Evolutionary conservation across 2,797 vertebrate species (phyloP), one percentile per base, ranked within the genome.

Genomic region (Semaprochilodus insignis): DNA sequence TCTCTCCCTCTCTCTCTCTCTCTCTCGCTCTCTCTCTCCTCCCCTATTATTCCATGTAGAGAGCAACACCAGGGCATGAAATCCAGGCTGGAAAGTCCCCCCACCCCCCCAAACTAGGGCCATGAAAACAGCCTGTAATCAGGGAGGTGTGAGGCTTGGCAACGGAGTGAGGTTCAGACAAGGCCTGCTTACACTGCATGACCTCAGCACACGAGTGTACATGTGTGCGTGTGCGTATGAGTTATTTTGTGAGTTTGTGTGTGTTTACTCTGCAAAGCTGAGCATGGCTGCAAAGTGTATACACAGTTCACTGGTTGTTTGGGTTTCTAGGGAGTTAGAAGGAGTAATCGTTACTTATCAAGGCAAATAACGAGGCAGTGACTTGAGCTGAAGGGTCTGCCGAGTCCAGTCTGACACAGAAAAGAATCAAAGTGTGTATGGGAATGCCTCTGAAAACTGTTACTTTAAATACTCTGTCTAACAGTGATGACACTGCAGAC

Each of bases 111-210:
- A 40, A 78, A 60, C 62, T 17, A n/a, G 27, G 67, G n/a, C 76
- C 82, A 82, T 77, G 75, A 84, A 83, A 84, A 85, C 74, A 74
- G 86, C 48, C 84, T 84, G 79, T 84, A 84, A 84, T 85, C 84
- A 81, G 48, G 59, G 84, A 87, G 80, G 86, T 85, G 84, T 87
- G 81, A 85, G 84, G 73, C 66, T 77, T 87, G 86, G 86, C 82
- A 87, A 80, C 73, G 74, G 57, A 84, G 67, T 3, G 3, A 77
- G 77, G 86, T 85, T 85, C 82, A 87, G 80, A 62, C 65, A 25
- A 81, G 84, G 86, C 84, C 84, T 87, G 6, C 84, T 87, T 59
- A 86, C 84, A 87, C 85, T 34, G 71, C 78, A 76, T 81, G 87
- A 82, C 82, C 86, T 87, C 74, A 79, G 16, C 25, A 17, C 31